phyloP scores from a whole-genome alignment of 2,797 vertebrate species.

The Heliangelus exortis region DNA sequence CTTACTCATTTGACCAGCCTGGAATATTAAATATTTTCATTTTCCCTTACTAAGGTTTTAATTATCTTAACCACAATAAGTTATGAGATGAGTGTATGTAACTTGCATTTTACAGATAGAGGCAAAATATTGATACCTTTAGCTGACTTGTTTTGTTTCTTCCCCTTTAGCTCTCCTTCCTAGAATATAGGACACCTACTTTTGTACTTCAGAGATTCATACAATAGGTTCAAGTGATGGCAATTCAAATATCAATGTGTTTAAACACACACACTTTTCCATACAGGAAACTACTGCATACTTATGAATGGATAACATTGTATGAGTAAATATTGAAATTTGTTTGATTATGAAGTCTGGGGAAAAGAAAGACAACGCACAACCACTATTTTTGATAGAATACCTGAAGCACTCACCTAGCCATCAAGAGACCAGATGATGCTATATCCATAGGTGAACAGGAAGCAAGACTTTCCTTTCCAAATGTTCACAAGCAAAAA shows the following conservation, averaged over 20 bases:
- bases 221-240: not conserved
- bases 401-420: not conserved
- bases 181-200: not conserved
- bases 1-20: not conserved
- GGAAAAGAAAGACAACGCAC: not conserved
- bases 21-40: not conserved
- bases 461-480: not conserved
- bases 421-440: not conserved
- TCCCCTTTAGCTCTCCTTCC: not conserved
- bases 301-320: rapidly evolving
- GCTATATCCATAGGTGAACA: not conserved
- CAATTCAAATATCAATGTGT: not conserved
- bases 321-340: not conserved
- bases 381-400: not conserved
- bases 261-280: not conserved
- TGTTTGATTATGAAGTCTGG: not conserved
- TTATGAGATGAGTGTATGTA: not conserved
- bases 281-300: not conserved
- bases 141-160: not conserved
- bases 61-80: not conserved
- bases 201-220: not conserved
- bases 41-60: not conserved
- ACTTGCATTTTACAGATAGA: not conserved
- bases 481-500: not conserved
- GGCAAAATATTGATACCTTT: not conserved